Base-by-base conservation (phyloP, 2,797 vertebrate genomes). In the Peromyscus attwateri region DNA sequence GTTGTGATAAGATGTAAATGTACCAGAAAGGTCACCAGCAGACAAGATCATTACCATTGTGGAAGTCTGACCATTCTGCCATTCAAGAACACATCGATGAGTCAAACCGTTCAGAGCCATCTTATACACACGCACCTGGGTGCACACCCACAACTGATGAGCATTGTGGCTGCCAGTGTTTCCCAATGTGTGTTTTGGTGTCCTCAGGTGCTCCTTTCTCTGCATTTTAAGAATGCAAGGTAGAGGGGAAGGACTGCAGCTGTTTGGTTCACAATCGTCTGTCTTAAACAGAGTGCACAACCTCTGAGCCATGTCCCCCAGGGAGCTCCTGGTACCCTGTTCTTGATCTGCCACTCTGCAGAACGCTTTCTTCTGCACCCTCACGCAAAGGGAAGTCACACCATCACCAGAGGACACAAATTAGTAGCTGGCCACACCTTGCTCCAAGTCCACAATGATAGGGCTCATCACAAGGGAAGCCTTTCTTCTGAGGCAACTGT, bases 1-100 rank as follows among this genome's bases (percentile, higher is more conserved):
- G 40, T 62, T 97, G 95, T 93, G 97, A 97, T 97, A 98, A 99
- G 99, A 99, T 99, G 98, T 98, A 99, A 99, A 98, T 99, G 99
- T 98, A 97, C 99, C 95, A 98, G 98, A 99, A 99, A 99, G 98
- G 99, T 99, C 99, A 99, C 98, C 97, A 98, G 98, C 98, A 98
- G 98, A 99, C 98, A 98, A 87, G 99, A 99, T 99, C 98, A 98
- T 98, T 98, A 99, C 98, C 98, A 98, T 98, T 98, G 92, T 95
- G 98, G 98, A 98, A 98, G 99, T 99, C 98, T 98, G 97, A 99
- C 99, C 98, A 98, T 98, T 99, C 99, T 99, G 98, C 98, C 98
- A 98, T 99, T 99, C 99, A 98, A 98, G 98, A 99, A 98, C 98
- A 98, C 98, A 98, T 97, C 98, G 98, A 99, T 99, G 98, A 99